Evolutionary conservation across 2,113 vertebrate species (phyloP).

Genomic region (Bettongia penicillata): DNA sequence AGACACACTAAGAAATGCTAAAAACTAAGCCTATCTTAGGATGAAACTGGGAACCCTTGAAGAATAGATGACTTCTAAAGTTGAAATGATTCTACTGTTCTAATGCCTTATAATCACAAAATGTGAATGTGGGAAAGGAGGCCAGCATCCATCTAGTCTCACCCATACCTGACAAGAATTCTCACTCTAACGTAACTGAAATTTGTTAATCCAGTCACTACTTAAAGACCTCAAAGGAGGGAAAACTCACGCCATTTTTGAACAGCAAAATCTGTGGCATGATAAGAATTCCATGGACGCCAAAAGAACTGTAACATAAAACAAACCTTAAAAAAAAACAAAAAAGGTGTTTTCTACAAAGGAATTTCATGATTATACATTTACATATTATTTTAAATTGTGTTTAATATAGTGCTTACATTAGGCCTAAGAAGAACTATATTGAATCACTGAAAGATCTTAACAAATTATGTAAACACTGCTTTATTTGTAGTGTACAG

Average conservation of each 20-base stretch:
- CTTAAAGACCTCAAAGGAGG: not conserved
- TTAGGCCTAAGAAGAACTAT: conserved; percentile 71
- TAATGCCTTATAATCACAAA: not conserved
- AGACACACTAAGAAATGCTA: not conserved
- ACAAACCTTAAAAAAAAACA: not conserved
- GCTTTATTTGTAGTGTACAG: conserved; percentile 75
- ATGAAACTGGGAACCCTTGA: not conserved
- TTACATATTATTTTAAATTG: conserved; percentile 65
- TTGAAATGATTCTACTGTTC: not conserved
- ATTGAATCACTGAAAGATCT: conserved; percentile 73
- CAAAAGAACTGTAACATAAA: not conserved
- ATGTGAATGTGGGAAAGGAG: not conserved
- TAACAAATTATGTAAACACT: conserved; percentile 79
- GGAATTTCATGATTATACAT: conserved; percentile 57
- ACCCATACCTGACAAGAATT: not conserved
- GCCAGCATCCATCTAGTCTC: not conserved
- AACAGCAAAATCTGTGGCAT: not conserved
- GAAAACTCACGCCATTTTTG: not conserved
- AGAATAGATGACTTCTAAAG: not conserved
- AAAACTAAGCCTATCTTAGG: not conserved
- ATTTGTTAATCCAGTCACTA: not conserved
- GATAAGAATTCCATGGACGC: not conserved
- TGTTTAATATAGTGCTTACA: conserved; percentile 64
- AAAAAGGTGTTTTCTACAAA: conserved; percentile 28
- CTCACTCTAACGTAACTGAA: not conserved